Evolutionary conservation across 64 coral and sea anemone genomes (phyloP), one percentile per base, ranked within the genome.

Genomic region (Pachyseris speciosa): DNA sequence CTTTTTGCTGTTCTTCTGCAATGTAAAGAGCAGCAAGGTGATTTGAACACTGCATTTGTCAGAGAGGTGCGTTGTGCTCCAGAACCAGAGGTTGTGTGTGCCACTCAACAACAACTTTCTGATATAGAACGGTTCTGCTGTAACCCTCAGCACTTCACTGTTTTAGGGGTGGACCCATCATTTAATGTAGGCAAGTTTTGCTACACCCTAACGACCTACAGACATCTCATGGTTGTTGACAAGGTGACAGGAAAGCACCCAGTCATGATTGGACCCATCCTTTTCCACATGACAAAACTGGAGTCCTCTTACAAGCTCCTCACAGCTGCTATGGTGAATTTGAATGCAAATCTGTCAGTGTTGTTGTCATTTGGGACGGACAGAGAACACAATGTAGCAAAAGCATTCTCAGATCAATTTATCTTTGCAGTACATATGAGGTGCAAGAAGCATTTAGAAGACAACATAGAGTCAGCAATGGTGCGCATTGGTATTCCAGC

Each of bases 51-150:
- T 11, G 67, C 37, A 55, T 89, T 89, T 64, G 87, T 89, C 37
- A 89, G 53, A 89, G 87, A 89, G 25, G 87, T 89, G 45, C 15
- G 37, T 28, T 31, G 87, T 89, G 87, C 87, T 4, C 57, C 87
- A 90, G 58, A 89, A 78, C 87, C 87, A 19, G 43, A 31, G 87
- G 70, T 29, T 11, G 64, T 89, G 40, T 36, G 41, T 45, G 72
- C 87, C 60, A 79, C 87, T 52, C n/a, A 89, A 34, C 67, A 28
- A 17, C 87, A 89, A 76, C 26, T 90, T 34, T 50, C 22, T 74
- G 87, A 90, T 63, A 69, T 80, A 20, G 73, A 90, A 24, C 42
- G 24, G 43, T 57, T 29, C 43, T 57, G 67, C 15, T 33, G 31
- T 20, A 13, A 69, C 19, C 31, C 13, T 12, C 31, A 33, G 7